phyloP scores from a whole-genome alignment of 2,113 vertebrate genomes.

The Hydrolagus affinis region DNA sequence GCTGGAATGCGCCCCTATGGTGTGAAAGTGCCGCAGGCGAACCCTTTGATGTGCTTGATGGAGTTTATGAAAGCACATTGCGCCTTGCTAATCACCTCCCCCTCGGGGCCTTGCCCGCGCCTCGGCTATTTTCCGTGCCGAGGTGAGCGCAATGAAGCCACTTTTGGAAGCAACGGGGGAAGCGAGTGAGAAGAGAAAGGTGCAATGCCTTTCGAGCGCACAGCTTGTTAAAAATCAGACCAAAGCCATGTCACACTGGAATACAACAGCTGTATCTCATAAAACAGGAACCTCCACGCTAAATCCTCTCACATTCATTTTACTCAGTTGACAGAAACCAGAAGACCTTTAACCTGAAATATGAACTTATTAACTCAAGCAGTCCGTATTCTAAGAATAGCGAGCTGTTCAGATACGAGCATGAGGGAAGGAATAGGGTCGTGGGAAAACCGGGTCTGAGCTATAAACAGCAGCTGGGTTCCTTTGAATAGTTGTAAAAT shows the following conservation, averaged over 20 bases:
- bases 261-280: background rate
- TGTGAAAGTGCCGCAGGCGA: background rate
- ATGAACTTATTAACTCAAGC: background rate
- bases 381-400: background rate
- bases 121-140: background rate
- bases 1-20: background rate
- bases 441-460: background rate
- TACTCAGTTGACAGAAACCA: background rate
- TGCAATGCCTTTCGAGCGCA: background rate
- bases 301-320: background rate
- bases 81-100: too few relatives aligned
- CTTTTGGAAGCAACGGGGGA: too few relatives aligned
- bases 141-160: too few relatives aligned
- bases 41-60: background rate
- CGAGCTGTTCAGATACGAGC: background rate
- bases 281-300: background rate
- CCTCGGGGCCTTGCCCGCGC: background rate
- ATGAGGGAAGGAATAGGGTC: background rate
- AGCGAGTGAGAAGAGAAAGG: background rate
- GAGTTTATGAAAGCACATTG: background rate
- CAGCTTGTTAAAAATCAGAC: background rate
- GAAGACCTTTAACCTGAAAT: conserved; percentile 3
- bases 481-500: background rate
- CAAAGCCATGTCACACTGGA: background rate
- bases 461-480: background rate